Conservation (phyloP, 2,113 vertebrate species). For the Cephalopterus ornatus region DNA sequence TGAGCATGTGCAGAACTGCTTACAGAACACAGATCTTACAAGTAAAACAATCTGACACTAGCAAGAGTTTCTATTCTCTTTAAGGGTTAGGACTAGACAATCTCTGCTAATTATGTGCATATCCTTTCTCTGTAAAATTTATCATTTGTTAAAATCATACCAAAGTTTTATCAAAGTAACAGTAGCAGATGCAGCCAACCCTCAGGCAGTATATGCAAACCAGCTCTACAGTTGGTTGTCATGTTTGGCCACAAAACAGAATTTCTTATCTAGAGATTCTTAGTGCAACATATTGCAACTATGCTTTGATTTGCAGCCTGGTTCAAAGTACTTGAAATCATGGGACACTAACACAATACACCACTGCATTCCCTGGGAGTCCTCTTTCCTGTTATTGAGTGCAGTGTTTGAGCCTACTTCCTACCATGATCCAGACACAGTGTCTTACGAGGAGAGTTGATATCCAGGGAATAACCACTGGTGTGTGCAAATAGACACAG, state of each 20-base stretch:
- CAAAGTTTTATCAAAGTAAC: not conserved
- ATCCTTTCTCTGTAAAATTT: not conserved
- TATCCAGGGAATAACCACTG: not conserved
- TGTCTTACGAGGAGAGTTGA: not conserved
- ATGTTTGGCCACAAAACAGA: not conserved
- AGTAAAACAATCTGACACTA: not conserved
- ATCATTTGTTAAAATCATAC: not conserved
- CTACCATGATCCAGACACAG: not conserved
- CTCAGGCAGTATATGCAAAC: not conserved
- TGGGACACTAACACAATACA: not conserved
- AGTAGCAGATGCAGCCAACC: not conserved
- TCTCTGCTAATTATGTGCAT: not conserved
- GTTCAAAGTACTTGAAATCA: not conserved
- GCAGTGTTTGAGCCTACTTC: not conserved
- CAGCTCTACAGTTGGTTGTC: not conserved
- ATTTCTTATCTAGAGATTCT: not conserved
- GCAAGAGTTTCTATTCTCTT: not conserved
- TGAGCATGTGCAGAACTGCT: not conserved
- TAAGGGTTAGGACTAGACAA: not conserved
- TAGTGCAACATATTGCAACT: not conserved
- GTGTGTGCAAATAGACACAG: not conserved
- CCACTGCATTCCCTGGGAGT: accelerated
- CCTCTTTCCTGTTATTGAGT: not conserved
- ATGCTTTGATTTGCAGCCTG: not conserved
- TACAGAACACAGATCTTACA: not conserved